Base-by-base conservation (phyloP, 92 coral and sea anemone species). In the Zoanthus sansibaricus region DNA sequence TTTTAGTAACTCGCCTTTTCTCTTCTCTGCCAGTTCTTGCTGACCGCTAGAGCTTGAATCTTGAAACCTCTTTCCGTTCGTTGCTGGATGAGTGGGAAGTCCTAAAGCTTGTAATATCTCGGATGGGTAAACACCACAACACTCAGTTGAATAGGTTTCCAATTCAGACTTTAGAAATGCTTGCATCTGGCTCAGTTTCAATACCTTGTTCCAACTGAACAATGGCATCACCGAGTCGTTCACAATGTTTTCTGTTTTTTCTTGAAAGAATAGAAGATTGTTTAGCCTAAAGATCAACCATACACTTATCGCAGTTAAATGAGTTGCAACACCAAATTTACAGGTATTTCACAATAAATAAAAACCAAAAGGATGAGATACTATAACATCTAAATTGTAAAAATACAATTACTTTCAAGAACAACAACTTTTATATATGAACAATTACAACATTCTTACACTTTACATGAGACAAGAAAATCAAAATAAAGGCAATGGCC, bases 61-160 rank as follows among this genome's bases (percentile, higher is more conserved):
- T 56, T 72, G 45, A 76, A 75, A 75, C 18, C 87, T 78, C 20
- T 87, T 87, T 49, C 87, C 86, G 15, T 51, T 33, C 78, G 51
- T 83, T 37, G 73, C 86, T 15, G 71, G 89, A 21, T 64, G 80
- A 42, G 75, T 73, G 25, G 93, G 86, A 48, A 70, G 61, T 62
- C 87, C 85, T 51, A 91, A 86, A 49, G 77, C 78, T 7, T 87
- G 47, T 62, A 94, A 55, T 54, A 84, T 80, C 66, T 91, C 93
- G 9, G 94, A 90, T 44, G 97, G 98, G 48, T 87, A 92, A 37
- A 95, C 95, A 17, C 99, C 97, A 49, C 92, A 92, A 87, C 99
- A 92, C 75, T 93, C 96, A n/a, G 70, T 71, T 14, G 91, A 93
- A 86, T 95, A 97, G 8, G 93, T 86, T 21, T 77, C 90, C 83